Percentiles rank a stretch among this genome's conserved stretches.
These are phyloP conservation scores for Macrobrachium nipponense DNA, from an alignment of 1,140 invertebrate species.

Conservation along the genomic window DNA sequence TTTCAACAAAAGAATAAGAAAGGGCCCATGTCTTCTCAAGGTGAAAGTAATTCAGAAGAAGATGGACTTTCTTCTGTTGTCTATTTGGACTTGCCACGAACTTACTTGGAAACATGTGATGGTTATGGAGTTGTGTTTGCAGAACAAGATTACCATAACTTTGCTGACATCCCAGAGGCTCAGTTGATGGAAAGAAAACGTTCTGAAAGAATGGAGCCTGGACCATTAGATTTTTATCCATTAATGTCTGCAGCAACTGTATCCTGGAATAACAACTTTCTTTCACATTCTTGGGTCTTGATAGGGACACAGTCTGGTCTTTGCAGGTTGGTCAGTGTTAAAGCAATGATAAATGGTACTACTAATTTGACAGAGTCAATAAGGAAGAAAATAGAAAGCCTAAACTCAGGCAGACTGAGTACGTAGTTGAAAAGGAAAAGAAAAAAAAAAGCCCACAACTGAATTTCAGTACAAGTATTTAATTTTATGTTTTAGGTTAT, in stretches of 20 bases:
- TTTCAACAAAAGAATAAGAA: neutral
- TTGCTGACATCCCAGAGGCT: neutral
- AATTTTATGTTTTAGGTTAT: too few species aligned
- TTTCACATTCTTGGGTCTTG: slow-evolving; percentile 44
- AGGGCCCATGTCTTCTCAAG: neutral
- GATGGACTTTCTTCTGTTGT: slow-evolving; percentile 23
- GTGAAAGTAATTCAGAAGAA: slow-evolving; percentile 13
- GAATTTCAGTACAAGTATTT: too few species aligned
- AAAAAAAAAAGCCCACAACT: too few species aligned
- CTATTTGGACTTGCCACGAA: slow-evolving; percentile 13
- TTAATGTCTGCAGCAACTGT: slow-evolving; percentile 44
- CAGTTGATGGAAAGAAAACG: slow-evolving; percentile 7
- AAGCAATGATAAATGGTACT: neutral
- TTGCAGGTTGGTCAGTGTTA: slow-evolving; percentile 15
- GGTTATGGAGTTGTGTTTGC: slow-evolving; percentile 43
- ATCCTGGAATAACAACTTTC: slow-evolving; percentile 57
- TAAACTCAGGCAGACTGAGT: too few species aligned
- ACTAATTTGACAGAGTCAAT: too few species aligned
- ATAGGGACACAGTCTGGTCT: slow-evolving; percentile 48
- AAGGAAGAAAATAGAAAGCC: too few species aligned
- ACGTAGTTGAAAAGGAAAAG: too few species aligned
- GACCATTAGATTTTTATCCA: slow-evolving; percentile 46
- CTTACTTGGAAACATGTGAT: slow-evolving; percentile 5
- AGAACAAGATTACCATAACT: slow-evolving; percentile 38
- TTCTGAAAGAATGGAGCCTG: slow-evolving; percentile 43